Conservation (phyloP, 2,113 vertebrate species). For the Otis tarda region DNA sequence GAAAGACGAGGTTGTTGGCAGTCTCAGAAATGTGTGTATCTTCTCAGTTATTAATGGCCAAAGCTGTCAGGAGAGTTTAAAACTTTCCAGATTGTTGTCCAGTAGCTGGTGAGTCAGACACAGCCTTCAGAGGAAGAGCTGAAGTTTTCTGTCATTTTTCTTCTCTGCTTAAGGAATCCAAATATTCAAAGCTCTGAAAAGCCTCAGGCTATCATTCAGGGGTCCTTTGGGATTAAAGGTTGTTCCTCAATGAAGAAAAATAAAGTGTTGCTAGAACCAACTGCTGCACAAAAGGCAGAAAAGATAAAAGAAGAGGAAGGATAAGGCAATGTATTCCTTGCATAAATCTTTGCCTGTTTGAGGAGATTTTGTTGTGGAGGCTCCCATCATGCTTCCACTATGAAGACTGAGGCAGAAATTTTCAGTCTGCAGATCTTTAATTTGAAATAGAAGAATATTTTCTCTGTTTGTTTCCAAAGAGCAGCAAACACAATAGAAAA, state of each 20-base stretch:
- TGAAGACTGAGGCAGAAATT: not conserved
- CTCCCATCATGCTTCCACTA: not conserved
- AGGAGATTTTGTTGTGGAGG: not conserved
- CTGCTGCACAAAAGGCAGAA: not conserved
- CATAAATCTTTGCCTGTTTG: not conserved
- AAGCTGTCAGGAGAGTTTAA: slow-evolving; percentile 2
- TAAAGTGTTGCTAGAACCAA: not conserved
- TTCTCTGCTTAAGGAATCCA: not conserved
- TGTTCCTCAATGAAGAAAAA: not conserved
- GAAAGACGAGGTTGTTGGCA: not conserved
- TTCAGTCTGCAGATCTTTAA: not conserved
- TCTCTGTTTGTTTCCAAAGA: not conserved
- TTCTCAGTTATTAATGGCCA: not conserved
- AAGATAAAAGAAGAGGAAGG: not conserved
- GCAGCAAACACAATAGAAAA: not conserved
- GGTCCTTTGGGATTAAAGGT: not conserved
- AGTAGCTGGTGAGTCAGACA: slow-evolving; percentile 55
- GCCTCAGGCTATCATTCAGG: not conserved
- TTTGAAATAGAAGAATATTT: not conserved
- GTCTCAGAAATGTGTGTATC: not conserved
- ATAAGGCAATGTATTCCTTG: not conserved
- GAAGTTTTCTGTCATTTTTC: not conserved
- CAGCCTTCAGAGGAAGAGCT: not conserved
- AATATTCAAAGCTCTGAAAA: not conserved
- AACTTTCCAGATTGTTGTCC: slow-evolving; percentile 47